Base-by-base conservation (phyloP, 2,113 vertebrate genomes). In the Caretta caretta region DNA sequence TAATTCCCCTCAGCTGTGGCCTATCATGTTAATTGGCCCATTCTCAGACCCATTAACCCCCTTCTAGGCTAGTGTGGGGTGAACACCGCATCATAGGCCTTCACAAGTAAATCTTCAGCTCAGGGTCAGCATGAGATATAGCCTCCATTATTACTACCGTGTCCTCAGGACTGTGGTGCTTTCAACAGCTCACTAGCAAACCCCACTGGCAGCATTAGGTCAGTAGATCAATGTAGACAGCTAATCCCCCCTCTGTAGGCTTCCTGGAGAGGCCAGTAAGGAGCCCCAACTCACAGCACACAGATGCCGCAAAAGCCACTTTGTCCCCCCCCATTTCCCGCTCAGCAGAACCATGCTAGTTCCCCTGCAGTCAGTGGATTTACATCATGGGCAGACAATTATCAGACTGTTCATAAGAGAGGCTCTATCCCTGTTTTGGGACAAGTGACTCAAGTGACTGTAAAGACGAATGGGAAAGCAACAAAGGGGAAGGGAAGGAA, bases 401-500 rank as follows among this genome's bases (percentile, higher is more conserved):
- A 88, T 96, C 49, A 95, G 79, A 65, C 87, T 94, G 78, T 93
- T 22, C 84, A 94, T 24, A 83, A 83, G 46, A 93, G 72, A 87
- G 94, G 53, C 87, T 96, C 42, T 87, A 93, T 94, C 88, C 79
- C 81, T 91, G 89, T 88, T 92, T 92, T 87, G 92, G 87, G 92
- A 94, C 90, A 50, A 97, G 81, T 80, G 79, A 22, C 92, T 96
- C 0, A 0, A 95, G 88, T 0, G 88, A 57, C 84, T 96, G 95
- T 97, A 97, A 88, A 96, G 90, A 97, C 79, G 56, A 96, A 31
- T 89, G 69, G 90, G 11, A 88, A 17, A 96, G 31, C 90, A 96
- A 87, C 79, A 97, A 94, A 88, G 51, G 89, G 92, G 83, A 95
- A 93, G 92, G 46, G 83, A 95, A 94, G 75, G n/a, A 42, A 25